A percentile compares a stretch with the other conserved stretches of the same genome.
phyloP scores from a whole-genome alignment of 1,140 invertebrate genomes.

The Polypedilum vanderplanki region DNA sequence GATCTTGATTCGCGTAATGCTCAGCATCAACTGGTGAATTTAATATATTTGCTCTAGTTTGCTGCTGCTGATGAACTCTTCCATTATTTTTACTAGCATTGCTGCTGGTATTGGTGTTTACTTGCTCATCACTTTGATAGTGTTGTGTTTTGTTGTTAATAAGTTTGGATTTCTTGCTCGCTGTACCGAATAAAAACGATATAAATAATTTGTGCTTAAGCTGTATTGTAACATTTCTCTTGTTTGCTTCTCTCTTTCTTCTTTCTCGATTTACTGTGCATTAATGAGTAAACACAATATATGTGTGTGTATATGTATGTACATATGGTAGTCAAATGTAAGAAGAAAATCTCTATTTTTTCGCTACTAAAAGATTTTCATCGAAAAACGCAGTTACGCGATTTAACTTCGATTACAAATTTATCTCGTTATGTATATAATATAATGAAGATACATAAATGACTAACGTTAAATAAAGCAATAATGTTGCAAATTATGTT shows the following conservation, averaged over 20 bases:
- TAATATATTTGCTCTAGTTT: conserved; percentile 22
- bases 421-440: neutral
- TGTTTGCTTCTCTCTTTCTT: too few species aligned
- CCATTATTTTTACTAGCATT: conserved; percentile 30
- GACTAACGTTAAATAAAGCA: neutral
- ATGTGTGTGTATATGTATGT: neutral
- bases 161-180: conserved; percentile 45
- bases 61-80: conserved; percentile 31
- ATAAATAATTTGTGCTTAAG: conserved; percentile 25
- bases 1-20: conserved; percentile 17
- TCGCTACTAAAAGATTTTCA: neutral
- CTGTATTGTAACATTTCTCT: conserved; percentile 21
- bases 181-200: conserved; percentile 33
- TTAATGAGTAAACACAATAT: conserved; percentile 8
- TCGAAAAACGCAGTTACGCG: conserved; percentile 16
- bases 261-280: conserved; percentile 18
- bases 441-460: neutral
- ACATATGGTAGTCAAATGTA: neutral
- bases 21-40: conserved; percentile 25
- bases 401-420: conserved; percentile 14
- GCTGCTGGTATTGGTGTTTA: conserved; percentile 30
- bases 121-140: conserved; percentile 29
- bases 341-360: neutral
- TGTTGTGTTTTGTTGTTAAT: conserved; percentile 34
- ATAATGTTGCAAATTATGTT: too few species aligned